A percentile compares a stretch with the other conserved stretches of the same genome.
phyloP scores from a whole-genome alignment of 2,888 invertebrate species.

The Drosophila vallismaia region DNA sequence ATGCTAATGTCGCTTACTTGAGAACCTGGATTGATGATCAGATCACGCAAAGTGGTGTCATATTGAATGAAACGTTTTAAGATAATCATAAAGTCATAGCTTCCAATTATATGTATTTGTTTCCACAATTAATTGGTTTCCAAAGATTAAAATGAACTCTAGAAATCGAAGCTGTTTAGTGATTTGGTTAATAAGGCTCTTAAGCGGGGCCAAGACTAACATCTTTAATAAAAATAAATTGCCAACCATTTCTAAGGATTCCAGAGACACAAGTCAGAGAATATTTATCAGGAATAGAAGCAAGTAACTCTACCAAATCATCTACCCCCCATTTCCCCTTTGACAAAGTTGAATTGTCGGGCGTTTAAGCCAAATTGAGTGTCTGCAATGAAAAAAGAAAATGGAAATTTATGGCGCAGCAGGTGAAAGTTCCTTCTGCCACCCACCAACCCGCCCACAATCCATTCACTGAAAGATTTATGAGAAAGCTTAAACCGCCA shows the following conservation, averaged over 20 bases:
- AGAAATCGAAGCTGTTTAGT: not conserved
- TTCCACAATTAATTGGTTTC: not conserved
- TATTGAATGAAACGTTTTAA: not conserved
- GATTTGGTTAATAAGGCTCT: no score
- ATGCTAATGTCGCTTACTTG: slow-evolving; percentile 87
- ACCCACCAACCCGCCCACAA: slow-evolving; percentile 13
- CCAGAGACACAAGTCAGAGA: not conserved
- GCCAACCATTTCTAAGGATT: not conserved
- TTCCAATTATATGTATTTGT: not conserved
- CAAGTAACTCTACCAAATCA: not conserved
- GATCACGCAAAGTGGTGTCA: slow-evolving; percentile 38
- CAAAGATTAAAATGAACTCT: not conserved
- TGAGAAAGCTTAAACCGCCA: slow-evolving; percentile 46
- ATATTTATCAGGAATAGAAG: slow-evolving; percentile 1
- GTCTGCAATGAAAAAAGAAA: slow-evolving; percentile 36
- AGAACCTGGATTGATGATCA: slow-evolving; percentile 87
- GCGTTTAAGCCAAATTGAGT: slow-evolving; percentile 66
- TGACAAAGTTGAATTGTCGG: slow-evolving; percentile 23
- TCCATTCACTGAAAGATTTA: slow-evolving; percentile 48
- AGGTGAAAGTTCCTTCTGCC: slow-evolving; percentile 61
- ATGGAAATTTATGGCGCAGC: slow-evolving; percentile 65
- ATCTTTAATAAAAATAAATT: not conserved
- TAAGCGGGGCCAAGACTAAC: no score
- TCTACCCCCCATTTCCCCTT: not conserved
- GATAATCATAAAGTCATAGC: not conserved